phyloP scores from a whole-genome alignment of 2,113 vertebrate genomes.

The Rallus limicola region DNA sequence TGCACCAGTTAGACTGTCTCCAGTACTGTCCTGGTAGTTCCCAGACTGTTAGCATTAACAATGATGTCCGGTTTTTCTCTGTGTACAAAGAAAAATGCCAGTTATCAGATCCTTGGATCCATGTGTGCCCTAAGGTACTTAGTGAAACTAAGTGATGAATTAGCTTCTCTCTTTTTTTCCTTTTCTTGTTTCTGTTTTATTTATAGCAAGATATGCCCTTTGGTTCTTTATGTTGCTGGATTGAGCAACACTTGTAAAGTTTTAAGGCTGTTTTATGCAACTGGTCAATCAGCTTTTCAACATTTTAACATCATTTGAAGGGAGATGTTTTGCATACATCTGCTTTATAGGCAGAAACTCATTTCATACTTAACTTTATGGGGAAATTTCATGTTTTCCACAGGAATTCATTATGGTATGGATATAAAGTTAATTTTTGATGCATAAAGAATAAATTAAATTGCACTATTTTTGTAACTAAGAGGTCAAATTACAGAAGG shows the following conservation, averaged over 20 bases:
- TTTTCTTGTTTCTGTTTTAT: not conserved
- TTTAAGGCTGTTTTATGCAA: not conserved
- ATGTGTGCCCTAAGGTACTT: not conserved
- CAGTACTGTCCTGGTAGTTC: not conserved
- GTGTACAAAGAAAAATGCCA: not conserved
- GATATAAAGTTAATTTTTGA: not conserved
- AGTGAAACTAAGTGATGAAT: not conserved
- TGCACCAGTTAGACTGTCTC: accelerated
- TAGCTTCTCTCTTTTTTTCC: not conserved
- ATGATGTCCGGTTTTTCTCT: not conserved
- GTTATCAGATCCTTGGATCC: not conserved
- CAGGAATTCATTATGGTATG: not conserved
- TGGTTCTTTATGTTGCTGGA: not conserved
- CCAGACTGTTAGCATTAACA: not conserved
- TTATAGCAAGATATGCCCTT: not conserved
- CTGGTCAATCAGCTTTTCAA: not conserved
- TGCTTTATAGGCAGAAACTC: not conserved
- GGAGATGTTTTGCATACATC: not conserved
- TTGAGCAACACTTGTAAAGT: not conserved
- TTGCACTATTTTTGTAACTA: not conserved
- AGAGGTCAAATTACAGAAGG: not conserved
- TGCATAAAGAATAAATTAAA: not conserved
- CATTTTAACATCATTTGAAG: not conserved
- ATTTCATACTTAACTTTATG: not conserved
- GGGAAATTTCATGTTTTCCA: not conserved